Evolutionary conservation across 2,888 invertebrate species (phyloP).

Genomic region (Leucophenga montana): DNA sequence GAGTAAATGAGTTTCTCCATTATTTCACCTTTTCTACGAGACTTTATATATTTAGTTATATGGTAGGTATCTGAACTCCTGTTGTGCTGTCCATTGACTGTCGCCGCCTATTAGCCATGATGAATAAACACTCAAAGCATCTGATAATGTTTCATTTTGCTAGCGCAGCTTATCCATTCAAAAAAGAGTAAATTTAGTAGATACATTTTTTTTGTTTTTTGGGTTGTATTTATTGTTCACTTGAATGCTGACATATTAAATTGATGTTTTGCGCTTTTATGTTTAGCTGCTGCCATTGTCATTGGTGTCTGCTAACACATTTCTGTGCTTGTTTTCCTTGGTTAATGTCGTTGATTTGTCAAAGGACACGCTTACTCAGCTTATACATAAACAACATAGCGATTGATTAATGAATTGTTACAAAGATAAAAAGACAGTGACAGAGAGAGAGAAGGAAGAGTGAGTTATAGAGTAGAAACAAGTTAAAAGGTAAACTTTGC

Average conservation of each 20-base stretch:
- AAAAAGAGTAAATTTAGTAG: background rate
- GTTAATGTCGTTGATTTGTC: slow-evolving; percentile 23
- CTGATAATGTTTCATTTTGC: slow-evolving; percentile 12
- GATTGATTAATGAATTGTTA: slow-evolving; percentile 21
- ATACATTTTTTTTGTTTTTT: slow-evolving; percentile 7
- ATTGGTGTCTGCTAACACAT: background rate
- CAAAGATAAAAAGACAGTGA: slow-evolving; percentile 2
- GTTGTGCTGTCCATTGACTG: no score
- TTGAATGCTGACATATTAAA: background rate
- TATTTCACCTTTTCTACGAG: no score
- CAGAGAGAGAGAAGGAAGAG: background rate
- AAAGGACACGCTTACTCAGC: background rate
- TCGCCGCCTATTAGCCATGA: slow-evolving; percentile 1
- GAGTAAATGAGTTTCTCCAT: no score
- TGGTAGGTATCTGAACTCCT: no score
- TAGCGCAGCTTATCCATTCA: background rate
- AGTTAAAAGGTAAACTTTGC: background rate
- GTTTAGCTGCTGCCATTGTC: background rate
- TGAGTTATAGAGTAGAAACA: background rate
- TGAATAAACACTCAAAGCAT: slow-evolving; percentile 16
- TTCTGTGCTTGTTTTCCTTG: slow-evolving; percentile 4
- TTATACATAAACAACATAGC: background rate
- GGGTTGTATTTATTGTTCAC: background rate
- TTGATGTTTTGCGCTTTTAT: slow-evolving; percentile 16
- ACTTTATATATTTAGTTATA: no score